These are phyloP conservation scores for Oreotrochilus melanogaster DNA, from an alignment of 2,113 vertebrate species.

Conservation along the genomic window DNA sequence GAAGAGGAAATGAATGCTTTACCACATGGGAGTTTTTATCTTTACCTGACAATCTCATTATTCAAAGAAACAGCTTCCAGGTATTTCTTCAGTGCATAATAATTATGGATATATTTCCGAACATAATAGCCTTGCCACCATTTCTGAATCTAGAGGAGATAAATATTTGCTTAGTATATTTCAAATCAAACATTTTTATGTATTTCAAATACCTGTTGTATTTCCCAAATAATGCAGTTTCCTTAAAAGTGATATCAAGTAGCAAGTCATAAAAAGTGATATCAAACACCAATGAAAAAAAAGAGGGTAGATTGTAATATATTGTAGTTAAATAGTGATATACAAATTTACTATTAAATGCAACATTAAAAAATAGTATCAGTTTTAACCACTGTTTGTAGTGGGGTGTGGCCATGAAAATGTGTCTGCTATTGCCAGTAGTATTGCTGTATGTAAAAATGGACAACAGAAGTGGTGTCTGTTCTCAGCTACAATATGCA, in stretches of 20 bases:
- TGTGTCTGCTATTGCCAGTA: background rate
- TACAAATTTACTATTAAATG: background rate
- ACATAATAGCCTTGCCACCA: conserved; percentile 88
- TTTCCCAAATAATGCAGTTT: background rate
- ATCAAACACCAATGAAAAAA: background rate
- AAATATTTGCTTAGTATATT: conserved; percentile 38
- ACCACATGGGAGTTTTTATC: background rate
- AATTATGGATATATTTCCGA: conserved; percentile 90
- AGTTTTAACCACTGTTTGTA: background rate
- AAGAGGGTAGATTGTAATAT: background rate
- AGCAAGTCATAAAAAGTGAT: background rate
- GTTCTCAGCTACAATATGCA: background rate
- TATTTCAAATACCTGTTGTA: background rate
- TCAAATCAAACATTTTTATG: background rate
- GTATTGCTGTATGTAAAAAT: background rate
- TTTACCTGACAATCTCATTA: conserved; percentile 89
- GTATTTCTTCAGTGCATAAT: conserved; percentile 87
- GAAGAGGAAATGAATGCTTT: conserved; percentile 7
- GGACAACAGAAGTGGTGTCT: background rate
- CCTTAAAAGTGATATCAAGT: background rate
- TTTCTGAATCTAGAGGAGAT: conserved; percentile 87
- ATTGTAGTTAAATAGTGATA: background rate
- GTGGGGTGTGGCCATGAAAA: background rate
- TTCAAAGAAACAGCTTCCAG: conserved; percentile 82
- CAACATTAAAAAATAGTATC: background rate